phyloP scores from a whole-genome alignment of 2,113 vertebrate genomes.

The Stercorarius parasiticus region DNA sequence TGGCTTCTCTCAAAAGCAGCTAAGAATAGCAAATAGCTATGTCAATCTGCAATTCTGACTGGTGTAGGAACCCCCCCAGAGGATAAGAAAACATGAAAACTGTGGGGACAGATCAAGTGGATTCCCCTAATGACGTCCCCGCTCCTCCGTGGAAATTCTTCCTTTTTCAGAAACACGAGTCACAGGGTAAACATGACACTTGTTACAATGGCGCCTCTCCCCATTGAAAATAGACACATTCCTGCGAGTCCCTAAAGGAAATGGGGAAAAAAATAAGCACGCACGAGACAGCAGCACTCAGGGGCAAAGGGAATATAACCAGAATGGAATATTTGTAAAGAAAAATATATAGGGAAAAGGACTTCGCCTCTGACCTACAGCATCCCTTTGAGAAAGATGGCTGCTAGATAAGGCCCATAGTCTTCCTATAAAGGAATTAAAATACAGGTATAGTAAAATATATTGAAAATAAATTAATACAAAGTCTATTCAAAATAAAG shows the following conservation, averaged over 20 bases:
- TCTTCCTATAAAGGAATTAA: constrained; percentile 24
- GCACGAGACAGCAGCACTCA: constrained; percentile 10
- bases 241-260: constrained; percentile 55
- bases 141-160: constrained; percentile 37
- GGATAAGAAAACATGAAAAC: constrained; percentile 23
- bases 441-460: constrained; percentile 16
- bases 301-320: constrained; percentile 54
- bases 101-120: constrained; percentile 51
- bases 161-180: constrained; percentile 54
- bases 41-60: background rate
- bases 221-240: constrained; percentile 59
- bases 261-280: constrained; percentile 44
- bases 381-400: constrained; percentile 18
- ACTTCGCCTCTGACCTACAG: constrained; percentile 58
- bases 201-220: constrained; percentile 33
- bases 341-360: constrained; percentile 70
- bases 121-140: constrained; percentile 40
- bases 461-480: background rate
- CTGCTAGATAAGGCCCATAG: background rate
- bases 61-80: background rate
- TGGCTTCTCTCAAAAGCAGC: constrained; percentile 33
- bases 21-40: constrained; percentile 58
- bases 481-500: background rate
- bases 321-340: constrained; percentile 61
- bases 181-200: constrained; percentile 40